Percentiles rank a stretch among this genome's conserved stretches.
phyloP scores from a whole-genome alignment of 2,888 invertebrate species.

The Mechanitis messenoides region DNA sequence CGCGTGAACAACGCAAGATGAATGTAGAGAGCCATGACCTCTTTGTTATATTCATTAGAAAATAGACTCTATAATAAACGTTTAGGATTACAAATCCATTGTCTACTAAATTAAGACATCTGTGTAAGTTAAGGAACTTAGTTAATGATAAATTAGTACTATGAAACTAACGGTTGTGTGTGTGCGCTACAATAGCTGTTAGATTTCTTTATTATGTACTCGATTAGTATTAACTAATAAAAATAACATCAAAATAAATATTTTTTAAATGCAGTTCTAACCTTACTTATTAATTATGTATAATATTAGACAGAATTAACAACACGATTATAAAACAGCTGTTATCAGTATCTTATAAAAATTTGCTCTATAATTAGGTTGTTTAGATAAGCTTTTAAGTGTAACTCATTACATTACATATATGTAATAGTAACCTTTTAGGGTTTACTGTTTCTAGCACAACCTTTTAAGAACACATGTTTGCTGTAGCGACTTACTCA shows the following conservation, averaged over 20 bases:
- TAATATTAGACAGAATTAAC: not conserved
- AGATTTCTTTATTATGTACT: no score
- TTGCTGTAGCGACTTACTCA: not conserved
- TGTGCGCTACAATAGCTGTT: no score
- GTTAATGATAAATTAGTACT: constrained; percentile 4
- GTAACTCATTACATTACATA: constrained; percentile 35
- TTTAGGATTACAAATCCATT: not conserved
- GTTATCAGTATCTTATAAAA: constrained; percentile 19
- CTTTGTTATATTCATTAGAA: no score
- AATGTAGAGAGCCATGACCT: not conserved
- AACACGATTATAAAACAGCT: constrained; percentile 7
- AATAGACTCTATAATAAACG: no score
- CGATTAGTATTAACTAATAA: no score
- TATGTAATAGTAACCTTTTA: constrained; percentile 10
- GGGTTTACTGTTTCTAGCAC: constrained; percentile 11
- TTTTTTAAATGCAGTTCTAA: no score
- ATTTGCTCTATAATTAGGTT: constrained; percentile 40
- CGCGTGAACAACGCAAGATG: not conserved
- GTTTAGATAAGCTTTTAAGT: constrained; percentile 45
- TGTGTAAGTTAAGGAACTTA: not conserved
- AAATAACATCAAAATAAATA: no score
- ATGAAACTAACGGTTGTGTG: not conserved
- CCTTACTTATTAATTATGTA: no score
- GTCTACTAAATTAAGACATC: not conserved
- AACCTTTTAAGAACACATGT: constrained; percentile 6